Base-by-base conservation (phyloP, 2,888 invertebrate genomes). In the Mythimna loreyi region DNA sequence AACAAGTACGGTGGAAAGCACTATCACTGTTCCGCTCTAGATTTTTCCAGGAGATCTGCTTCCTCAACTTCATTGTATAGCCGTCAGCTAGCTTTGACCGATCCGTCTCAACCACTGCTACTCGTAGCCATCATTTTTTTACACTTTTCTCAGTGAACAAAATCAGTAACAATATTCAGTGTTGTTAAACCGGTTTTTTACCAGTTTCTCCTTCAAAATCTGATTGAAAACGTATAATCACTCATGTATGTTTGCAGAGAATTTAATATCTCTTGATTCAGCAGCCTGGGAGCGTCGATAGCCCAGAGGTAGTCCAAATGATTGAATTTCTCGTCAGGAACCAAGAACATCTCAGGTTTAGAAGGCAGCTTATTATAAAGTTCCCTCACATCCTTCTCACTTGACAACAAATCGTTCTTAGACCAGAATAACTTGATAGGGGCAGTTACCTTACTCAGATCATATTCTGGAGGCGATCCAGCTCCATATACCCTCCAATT, bases 281-380 rank as follows among this genome's bases (percentile, higher is more conserved):
- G 90, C 33, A 97, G 89, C 57, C 90, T 90, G 0, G 96, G 94
- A 0, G 96, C 97, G 78, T 97, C 96, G 25, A 93, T 94, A 0
- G 96, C 97, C 96, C 96, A 97, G 11, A 98, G 86, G 86, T 97
- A 98, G 88, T 98, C 98, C 43, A 98, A 90, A 86, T 98, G 98
- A 87, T 97, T 98, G 85, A 97, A 98, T 33, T 96, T 93, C 0
- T 96, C 91, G 68, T 96, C 95, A 0, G 97, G 95, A 0, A 98
- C 96, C 80, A 96, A 91, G 81, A 96, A 96, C 83, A 96, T 89
- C 8, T 96, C 96, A 6, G 96, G 92, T 3, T 92, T 91, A 0
- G 57, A 89, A 0, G 96, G 94, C 45, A 98, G 82, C 59, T 91
- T 90, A 0, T 91, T 87, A 49, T 94, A 94, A 25, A 97, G 88